A percentile compares a stretch with the other conserved stretches of the same genome.
Evolutionary conservation across 2,888 invertebrate species (phyloP).

Genomic region (Hydraecia micacea): DNA sequence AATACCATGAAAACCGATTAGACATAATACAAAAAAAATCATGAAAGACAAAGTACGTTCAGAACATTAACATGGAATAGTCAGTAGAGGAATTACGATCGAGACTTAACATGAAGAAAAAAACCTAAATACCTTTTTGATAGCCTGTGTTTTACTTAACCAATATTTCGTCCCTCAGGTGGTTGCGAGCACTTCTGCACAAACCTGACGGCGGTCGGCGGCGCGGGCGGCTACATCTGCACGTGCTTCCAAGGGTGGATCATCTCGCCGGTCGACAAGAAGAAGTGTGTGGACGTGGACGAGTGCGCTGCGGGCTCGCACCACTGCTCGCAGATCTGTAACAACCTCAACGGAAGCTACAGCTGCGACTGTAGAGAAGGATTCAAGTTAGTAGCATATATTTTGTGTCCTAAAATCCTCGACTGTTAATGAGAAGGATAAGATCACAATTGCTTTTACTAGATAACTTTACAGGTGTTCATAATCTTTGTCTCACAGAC

Average conservation of each 20-base stretch:
- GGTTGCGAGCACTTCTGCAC: constrained; percentile 98
- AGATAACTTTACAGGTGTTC: background rate
- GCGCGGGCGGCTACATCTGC: constrained; percentile 94
- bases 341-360: constrained; percentile 97
- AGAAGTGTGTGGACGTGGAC: constrained; percentile 96
- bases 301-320: constrained; percentile 96
- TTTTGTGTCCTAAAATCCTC: background rate
- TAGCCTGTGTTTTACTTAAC: background rate
- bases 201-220: constrained; percentile 91
- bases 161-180: constrained; percentile 88
- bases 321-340: constrained; percentile 98
- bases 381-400: constrained; percentile 88
- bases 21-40: background rate
- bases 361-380: constrained; percentile 96
- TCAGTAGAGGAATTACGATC: background rate
- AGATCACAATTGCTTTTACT: background rate
- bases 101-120: background rate
- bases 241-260: constrained; percentile 97
- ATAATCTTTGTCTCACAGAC: constrained; percentile 73
- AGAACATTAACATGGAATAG: background rate
- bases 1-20: background rate
- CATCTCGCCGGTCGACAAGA: constrained; percentile 94
- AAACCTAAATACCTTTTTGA: background rate
- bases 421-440: background rate
- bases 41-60: background rate